Evolutionary conservation across 2,113 vertebrate species (phyloP).

Genomic region (Nettapus auritus): DNA sequence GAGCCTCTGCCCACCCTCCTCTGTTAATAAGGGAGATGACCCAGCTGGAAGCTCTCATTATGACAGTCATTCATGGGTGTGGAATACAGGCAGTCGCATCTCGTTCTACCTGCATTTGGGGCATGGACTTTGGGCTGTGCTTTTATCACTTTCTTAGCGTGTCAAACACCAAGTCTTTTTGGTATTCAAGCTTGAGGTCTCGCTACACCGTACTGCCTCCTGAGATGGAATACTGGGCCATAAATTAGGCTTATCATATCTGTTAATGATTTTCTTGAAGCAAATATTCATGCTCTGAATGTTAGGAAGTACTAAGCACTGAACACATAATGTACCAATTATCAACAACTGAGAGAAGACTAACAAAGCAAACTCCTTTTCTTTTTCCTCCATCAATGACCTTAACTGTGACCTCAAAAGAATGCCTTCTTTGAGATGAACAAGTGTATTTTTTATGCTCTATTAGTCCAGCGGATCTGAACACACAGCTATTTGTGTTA

Average conservation of each 20-base stretch:
- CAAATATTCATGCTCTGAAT: background rate
- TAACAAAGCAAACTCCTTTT: conserved; percentile 44
- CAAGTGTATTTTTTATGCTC: conserved; percentile 66
- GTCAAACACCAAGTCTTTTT: background rate
- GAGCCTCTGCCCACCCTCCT: background rate
- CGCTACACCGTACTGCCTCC: background rate
- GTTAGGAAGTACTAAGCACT: background rate
- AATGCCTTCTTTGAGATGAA: conserved; percentile 63
- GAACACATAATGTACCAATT: conserved; percentile 33
- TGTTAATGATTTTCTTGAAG: conserved; percentile 6
- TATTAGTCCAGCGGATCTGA: conserved; percentile 51
- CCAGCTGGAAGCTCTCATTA: background rate
- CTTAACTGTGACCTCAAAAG: conserved; percentile 45
- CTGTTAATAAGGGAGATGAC: background rate
- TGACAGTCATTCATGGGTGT: accelerated
- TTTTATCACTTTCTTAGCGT: background rate
- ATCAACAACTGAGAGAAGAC: conserved; percentile 22
- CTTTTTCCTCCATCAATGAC: conserved; percentile 14
- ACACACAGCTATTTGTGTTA: conserved; percentile 64
- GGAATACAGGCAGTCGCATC: background rate
- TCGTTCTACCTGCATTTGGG: background rate
- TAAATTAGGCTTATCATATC: background rate
- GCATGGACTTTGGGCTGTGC: background rate
- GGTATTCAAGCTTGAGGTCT: background rate
- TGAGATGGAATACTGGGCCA: background rate